Evolutionary conservation across 2,113 vertebrate genomes (phyloP).

Genomic region (Vulpes ferrilata): DNA sequence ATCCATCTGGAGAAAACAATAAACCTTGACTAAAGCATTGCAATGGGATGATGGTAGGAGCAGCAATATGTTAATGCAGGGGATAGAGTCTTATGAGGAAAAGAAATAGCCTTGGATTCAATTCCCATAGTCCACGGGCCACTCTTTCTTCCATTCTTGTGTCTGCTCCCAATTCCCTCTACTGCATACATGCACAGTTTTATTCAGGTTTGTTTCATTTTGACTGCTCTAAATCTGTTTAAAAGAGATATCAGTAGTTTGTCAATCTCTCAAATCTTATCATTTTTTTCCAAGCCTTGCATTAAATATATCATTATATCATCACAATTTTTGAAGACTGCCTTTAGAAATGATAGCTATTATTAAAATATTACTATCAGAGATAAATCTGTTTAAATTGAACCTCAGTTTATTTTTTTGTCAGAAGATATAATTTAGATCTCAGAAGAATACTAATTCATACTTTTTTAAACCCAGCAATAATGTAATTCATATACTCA

Average conservation of each 20-base stretch:
- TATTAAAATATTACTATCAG: conserved; percentile 9
- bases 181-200: neutral
- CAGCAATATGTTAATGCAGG: neutral
- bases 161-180: neutral
- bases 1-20: neutral
- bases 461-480: neutral
- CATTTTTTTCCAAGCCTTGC: neutral
- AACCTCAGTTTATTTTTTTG: neutral
- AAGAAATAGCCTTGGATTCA: neutral
- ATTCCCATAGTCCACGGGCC: neutral
- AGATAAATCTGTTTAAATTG: conserved; percentile 47
- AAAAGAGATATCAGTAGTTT: neutral
- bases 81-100: neutral
- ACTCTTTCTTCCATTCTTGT: neutral
- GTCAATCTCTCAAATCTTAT: neutral
- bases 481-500: neutral
- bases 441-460: neutral
- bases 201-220: conserved; percentile 13
- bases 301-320: neutral
- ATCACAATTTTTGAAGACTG: neutral
- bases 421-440: neutral
- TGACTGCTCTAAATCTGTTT: neutral
- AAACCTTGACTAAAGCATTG: neutral
- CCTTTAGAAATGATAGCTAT: neutral
- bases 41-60: neutral